Conservation (phyloP, 1,140 invertebrate species). For the Venturia canescens region DNA sequence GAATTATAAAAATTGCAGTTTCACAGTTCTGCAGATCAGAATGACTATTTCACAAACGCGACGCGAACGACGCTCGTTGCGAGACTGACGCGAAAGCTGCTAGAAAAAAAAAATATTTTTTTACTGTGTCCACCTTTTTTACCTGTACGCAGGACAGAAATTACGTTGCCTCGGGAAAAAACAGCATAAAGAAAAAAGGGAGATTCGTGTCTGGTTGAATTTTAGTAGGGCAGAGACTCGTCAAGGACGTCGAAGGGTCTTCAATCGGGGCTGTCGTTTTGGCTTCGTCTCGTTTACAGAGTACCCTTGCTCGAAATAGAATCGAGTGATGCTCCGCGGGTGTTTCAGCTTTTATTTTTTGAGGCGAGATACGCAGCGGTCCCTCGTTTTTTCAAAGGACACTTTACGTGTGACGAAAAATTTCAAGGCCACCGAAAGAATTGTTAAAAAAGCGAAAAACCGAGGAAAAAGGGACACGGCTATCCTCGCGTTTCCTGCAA, state of each 20-base stretch:
- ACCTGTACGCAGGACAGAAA: constrained; percentile 24
- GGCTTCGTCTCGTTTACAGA: constrained; percentile 27
- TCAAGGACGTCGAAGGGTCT: constrained; percentile 47
- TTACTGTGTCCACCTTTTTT: constrained; percentile 23
- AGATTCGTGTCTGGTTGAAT: constrained; percentile 30
- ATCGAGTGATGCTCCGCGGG: constrained; percentile 5
- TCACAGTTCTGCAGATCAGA: not conserved
- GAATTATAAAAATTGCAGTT: too few species aligned
- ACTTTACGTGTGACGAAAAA: constrained; percentile 53
- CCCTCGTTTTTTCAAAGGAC: constrained; percentile 20
- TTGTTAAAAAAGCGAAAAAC: constrained; percentile 50
- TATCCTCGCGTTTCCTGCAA: constrained; percentile 70
- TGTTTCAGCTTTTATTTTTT: constrained; percentile 14
- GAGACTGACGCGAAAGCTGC: constrained; percentile 24
- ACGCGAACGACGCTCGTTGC: constrained; percentile 28
- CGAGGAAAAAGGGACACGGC: constrained; percentile 62
- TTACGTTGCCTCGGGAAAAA: constrained; percentile 23
- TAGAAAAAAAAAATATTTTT: constrained; percentile 27
- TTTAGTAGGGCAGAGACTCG: constrained; percentile 19
- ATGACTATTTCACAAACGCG: not conserved
- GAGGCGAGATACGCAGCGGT: not conserved
- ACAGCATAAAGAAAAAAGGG: not conserved
- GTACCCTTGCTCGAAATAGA: constrained; percentile 23
- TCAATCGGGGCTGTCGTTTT: not conserved
- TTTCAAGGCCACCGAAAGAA: constrained; percentile 66